A percentile compares a stretch with the other conserved stretches of the same genome.
Conservation (phyloP, 1,140 invertebrate species). For the Diorhabda carinulata region DNA sequence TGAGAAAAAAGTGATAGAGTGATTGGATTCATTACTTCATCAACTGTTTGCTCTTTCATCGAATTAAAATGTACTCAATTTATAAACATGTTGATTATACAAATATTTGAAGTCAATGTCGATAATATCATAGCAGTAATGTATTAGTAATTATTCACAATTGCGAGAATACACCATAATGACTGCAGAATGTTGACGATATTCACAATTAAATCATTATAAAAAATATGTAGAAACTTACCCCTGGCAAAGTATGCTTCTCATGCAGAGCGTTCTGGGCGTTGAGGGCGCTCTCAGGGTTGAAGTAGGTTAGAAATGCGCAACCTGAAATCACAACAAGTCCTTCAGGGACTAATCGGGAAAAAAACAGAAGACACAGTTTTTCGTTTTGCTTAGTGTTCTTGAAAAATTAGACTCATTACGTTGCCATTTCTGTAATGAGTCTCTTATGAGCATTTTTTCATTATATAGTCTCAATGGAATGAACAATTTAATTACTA, state of each 20-base stretch:
- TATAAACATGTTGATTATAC: no score
- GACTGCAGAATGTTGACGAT: no score
- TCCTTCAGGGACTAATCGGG: constrained; percentile 3
- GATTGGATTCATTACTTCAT: no score
- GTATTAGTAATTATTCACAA: no score
- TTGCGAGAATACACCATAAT: no score
- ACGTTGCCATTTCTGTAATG: background rate
- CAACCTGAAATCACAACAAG: constrained; percentile 70
- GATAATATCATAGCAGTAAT: no score
- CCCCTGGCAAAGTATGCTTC: constrained; percentile 95
- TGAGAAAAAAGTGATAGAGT: no score
- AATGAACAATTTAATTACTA: background rate
- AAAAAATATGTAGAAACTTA: constrained; percentile 57
- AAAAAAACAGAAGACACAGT: background rate
- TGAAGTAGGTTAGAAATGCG: constrained; percentile 96
- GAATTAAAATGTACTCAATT: no score
- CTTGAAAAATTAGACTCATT: constrained; percentile 1
- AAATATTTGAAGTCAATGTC: no score
- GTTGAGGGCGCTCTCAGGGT: constrained; percentile 85
- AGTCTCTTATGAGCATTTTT: background rate
- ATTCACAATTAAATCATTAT: no score
- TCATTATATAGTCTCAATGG: background rate
- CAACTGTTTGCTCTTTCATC: no score
- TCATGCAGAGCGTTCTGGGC: constrained; percentile 92
- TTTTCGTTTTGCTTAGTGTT: background rate